Evolutionary conservation across 2,888 invertebrate genomes (phyloP).

Genomic region (Gibbula magus): DNA sequence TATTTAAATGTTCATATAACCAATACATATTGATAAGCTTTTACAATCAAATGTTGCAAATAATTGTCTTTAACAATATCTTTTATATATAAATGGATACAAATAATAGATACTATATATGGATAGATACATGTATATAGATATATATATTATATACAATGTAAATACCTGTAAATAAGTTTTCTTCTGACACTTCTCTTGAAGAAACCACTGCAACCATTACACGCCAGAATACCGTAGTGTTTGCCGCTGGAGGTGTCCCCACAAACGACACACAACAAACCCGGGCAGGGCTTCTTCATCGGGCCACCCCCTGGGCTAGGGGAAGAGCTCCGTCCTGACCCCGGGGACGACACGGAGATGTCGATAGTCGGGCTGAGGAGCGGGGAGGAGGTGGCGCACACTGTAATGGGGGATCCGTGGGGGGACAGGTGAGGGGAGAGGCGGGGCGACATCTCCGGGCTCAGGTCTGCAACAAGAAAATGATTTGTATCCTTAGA

Average conservation of each 20-base stretch:
- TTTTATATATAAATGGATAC: too few relatives aligned
- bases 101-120: too few relatives aligned
- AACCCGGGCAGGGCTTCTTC: conserved; percentile 79
- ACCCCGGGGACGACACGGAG: conserved; percentile 47
- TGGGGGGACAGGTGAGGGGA: conserved; percentile 27
- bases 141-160: too few relatives aligned
- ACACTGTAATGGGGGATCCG: conserved; percentile 6
- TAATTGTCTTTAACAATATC: too few relatives aligned
- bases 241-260: conserved; percentile 98
- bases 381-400: conserved; percentile 27
- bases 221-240: conserved; percentile 97
- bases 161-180: conserved; percentile 91
- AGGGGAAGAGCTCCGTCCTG: conserved; percentile 33
- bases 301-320: conserved; percentile 48
- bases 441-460: background rate
- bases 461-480: background rate
- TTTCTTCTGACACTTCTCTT: conserved; percentile 96
- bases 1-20: too few relatives aligned
- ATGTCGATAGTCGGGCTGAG: conserved; percentile 33
- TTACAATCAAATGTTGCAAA: too few relatives aligned
- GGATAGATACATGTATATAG: too few relatives aligned
- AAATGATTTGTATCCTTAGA: background rate
- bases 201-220: conserved; percentile 99
- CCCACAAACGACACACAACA: conserved; percentile 94
- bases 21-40: too few relatives aligned